These are phyloP conservation scores for Tetragonula carbonaria DNA, from an alignment of 2,888 invertebrate genomes.

Conservation along the genomic window DNA sequence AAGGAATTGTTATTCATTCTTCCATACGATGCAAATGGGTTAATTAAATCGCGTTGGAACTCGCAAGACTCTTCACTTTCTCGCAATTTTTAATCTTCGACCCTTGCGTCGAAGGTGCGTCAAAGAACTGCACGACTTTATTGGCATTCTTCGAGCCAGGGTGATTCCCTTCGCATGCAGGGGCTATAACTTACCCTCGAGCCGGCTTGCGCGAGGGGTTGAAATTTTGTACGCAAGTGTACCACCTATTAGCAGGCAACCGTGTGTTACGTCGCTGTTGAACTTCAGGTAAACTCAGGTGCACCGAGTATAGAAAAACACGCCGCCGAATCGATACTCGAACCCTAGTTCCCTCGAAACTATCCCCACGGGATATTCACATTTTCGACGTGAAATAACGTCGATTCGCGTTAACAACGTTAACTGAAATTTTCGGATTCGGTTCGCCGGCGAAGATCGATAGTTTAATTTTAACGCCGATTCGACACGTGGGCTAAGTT, in stretches of 20 bases:
- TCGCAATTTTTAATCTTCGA: too few relatives aligned
- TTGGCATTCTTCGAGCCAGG: background rate
- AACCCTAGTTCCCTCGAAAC: background rate
- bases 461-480: background rate
- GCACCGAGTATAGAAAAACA: slow-evolving; percentile 47
- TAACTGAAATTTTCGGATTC: background rate
- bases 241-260: slow-evolving; percentile 76
- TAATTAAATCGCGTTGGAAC: too few relatives aligned
- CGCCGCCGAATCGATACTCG: background rate
- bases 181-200: slow-evolving; percentile 53
- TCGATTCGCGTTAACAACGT: slow-evolving; percentile 2
- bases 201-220: slow-evolving; percentile 17
- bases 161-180: slow-evolving; percentile 60
- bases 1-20: too few relatives aligned
- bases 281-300: slow-evolving; percentile 74
- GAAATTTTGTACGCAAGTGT: slow-evolving; percentile 61
- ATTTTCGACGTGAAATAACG: background rate
- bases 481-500: slow-evolving; percentile 3
- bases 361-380: background rate
- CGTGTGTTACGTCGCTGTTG: slow-evolving; percentile 65
- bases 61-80: too few relatives aligned
- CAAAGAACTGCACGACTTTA: background rate
- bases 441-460: slow-evolving; percentile 7
- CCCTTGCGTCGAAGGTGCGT: background rate
- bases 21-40: too few relatives aligned